These are phyloP conservation scores for Smutsia gigantea DNA, from an alignment of 2,797 vertebrate species.

Conservation along the genomic window DNA sequence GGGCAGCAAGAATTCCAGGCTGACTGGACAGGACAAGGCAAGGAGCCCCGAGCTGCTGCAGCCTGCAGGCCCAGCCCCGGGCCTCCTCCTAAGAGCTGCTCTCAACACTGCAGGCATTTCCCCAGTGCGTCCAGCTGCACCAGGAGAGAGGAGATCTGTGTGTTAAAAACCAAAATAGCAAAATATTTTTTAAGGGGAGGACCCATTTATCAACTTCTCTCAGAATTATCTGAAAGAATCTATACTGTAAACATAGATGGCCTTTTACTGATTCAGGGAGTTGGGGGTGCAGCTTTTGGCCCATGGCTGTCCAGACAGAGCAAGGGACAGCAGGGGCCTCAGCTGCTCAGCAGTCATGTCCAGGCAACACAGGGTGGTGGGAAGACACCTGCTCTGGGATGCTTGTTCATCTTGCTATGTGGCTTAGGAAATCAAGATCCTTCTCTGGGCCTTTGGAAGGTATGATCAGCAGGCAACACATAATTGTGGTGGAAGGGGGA, in stretches of 20 bases:
- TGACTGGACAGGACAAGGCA: rapidly evolving
- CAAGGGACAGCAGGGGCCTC: neutral
- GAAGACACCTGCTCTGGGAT: neutral
- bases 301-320: neutral
- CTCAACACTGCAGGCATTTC: neutral
- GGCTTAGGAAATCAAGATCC: neutral
- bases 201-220: conserved; percentile 37
- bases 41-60: neutral
- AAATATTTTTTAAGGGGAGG: neutral
- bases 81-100: neutral
- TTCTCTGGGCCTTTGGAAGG: neutral
- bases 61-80: neutral
- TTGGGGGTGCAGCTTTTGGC: no score
- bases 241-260: conserved; percentile 22
- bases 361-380: rapidly evolving
- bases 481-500: neutral
- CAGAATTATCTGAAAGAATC: neutral
- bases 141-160: neutral
- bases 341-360: rapidly evolving
- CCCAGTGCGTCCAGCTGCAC: neutral
- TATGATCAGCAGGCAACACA: neutral
- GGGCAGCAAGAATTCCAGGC: neutral
- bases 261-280: neutral
- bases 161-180: neutral
- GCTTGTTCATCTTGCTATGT: neutral